Percentiles rank a stretch among this genome's conserved stretches.
Conservation (phyloP, 2,113 vertebrate species). For the Semicossyphus pulcher region DNA sequence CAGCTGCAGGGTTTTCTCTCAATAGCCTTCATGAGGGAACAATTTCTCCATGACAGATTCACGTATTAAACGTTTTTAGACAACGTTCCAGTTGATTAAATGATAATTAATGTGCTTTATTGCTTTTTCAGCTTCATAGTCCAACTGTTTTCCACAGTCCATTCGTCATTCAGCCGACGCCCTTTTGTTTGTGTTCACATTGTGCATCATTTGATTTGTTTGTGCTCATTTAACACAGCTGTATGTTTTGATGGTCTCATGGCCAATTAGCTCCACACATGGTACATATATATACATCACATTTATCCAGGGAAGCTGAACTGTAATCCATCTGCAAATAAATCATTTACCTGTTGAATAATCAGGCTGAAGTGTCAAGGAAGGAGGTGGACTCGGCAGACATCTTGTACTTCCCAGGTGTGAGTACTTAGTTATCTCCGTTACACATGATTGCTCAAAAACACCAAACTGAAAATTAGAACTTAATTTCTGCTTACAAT, state of each 20-base stretch:
- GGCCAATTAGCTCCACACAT: background rate
- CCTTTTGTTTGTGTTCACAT: background rate
- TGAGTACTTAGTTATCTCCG: too few relatives aligned
- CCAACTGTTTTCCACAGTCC: conserved; percentile 15
- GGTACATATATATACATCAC: background rate
- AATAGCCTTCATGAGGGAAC: conserved; percentile 12
- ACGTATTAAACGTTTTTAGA: conserved; percentile 37
- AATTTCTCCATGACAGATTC: conserved; percentile 29
- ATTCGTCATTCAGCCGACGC: conserved; percentile 38
- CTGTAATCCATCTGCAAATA: background rate
- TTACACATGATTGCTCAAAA: too few relatives aligned
- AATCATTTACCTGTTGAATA: background rate
- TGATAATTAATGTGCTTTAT: conserved; percentile 58
- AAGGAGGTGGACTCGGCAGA: background rate
- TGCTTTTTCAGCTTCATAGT: conserved; percentile 26
- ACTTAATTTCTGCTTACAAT: too few relatives aligned
- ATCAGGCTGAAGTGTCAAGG: background rate
- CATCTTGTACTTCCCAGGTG: background rate
- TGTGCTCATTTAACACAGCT: background rate
- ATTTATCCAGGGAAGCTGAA: background rate
- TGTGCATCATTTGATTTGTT: background rate
- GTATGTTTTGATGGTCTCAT: conserved; percentile 7
- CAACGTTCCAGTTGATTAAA: conserved; percentile 38
- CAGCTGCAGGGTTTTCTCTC: conserved; percentile 4
- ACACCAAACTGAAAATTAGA: too few relatives aligned